These are phyloP conservation scores for Anolis sagrei DNA, from an alignment of 2,113 vertebrate species.

Conservation along the genomic window DNA sequence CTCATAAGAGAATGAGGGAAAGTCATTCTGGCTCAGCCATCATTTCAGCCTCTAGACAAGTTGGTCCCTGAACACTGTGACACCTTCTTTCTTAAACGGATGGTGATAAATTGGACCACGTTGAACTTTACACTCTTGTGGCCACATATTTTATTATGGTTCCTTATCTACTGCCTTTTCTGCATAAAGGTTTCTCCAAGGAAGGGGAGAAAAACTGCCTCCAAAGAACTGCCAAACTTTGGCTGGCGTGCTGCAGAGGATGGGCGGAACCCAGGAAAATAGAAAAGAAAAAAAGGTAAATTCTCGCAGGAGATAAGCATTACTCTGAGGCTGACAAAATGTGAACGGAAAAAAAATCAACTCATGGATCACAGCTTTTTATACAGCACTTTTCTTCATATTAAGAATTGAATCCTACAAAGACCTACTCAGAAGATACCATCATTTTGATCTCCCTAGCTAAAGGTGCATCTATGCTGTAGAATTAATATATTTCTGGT, in stretches of 20 bases:
- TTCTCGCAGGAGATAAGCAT: neutral
- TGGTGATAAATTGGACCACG: constrained; percentile 16
- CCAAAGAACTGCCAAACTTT: no score
- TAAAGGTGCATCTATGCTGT: no score
- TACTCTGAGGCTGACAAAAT: neutral
- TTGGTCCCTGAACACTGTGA: neutral
- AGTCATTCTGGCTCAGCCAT: neutral
- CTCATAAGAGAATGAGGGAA: neutral
- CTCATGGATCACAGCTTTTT: neutral
- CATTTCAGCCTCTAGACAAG: neutral
- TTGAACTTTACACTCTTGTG: constrained; percentile 19
- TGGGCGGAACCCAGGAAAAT: neutral
- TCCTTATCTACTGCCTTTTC: neutral
- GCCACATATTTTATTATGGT: neutral
- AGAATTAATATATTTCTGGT: no score
- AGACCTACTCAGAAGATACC: neutral
- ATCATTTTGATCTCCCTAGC: neutral
- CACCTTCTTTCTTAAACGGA: constrained; percentile 35
- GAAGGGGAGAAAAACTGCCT: no score
- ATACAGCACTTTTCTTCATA: neutral
- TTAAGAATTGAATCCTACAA: neutral
- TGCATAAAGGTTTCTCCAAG: neutral
- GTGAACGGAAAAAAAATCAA: neutral
- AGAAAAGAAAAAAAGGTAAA: neutral
- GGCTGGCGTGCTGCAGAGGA: neutral